A percentile compares a stretch with the other conserved stretches of the same genome.
These are phyloP conservation scores for Mycalesis mineus DNA, from an alignment of 2,888 invertebrate species.

Conservation along the genomic window DNA sequence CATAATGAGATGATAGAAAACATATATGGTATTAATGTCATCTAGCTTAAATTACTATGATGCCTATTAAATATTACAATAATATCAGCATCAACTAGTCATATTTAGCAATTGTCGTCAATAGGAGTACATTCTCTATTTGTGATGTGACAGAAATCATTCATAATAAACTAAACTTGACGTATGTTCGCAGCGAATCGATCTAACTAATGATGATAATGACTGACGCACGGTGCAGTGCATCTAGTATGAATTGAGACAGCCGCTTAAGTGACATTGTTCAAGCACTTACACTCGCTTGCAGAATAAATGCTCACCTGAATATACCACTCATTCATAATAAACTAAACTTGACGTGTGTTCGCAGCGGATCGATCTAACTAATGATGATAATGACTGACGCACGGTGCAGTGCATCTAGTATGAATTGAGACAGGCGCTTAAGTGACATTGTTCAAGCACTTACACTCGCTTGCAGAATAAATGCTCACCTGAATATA, in stretches of 20 bases:
- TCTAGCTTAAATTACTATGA: too few relatives aligned
- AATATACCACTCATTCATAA: neutral
- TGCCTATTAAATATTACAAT: too few relatives aligned
- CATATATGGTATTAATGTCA: too few relatives aligned
- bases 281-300: neutral
- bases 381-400: conserved; percentile 31
- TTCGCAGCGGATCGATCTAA: conserved; percentile 20
- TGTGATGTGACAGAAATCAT: too few relatives aligned
- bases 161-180: neutral
- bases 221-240: conserved; percentile 25
- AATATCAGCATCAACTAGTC: too few relatives aligned
- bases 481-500: neutral
- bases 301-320: conserved; percentile 5
- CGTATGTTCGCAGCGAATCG: conserved; percentile 10
- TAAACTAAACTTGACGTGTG: neutral
- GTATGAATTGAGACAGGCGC: too few relatives aligned
- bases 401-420: too few relatives aligned
- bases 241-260: too few relatives aligned
- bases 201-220: conserved; percentile 30
- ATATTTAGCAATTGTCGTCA: too few relatives aligned
- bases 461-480: conserved; percentile 6
- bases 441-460: neutral
- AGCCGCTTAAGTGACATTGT: neutral
- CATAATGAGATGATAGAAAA: too few relatives aligned
- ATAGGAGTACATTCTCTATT: too few relatives aligned